Base-by-base conservation (phyloP, 2,888 invertebrate genomes). In the Maniola hyperantus region DNA sequence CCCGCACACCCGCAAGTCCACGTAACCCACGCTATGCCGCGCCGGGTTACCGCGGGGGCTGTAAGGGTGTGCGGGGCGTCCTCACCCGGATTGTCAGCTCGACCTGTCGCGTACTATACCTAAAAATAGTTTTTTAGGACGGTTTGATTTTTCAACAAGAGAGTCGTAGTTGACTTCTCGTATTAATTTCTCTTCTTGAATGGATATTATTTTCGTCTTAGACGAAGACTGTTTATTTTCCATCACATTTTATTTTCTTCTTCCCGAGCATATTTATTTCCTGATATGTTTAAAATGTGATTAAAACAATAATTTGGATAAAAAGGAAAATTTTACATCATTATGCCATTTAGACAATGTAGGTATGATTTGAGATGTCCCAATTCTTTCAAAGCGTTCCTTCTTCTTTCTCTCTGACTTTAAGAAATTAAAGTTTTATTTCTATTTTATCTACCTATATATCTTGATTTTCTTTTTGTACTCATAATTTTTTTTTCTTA, bases 231-330 rank as follows among this genome's bases (percentile, higher is more conserved):
- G 82, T 81, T 89, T 90, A 90, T 85, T 85, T 89, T 91, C 91
- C 91, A 92, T 92, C 82, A 91, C 91, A 90, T 88, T 83, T 85
- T 86, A 87, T 83, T 89, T 83, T 88, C 77, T 80, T 88, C 81
- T 81, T 87, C 72, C 82, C 83, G 77, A 85, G 84, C 89, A 91
- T 90, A 90, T 79, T 87, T 90, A 63, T 44, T 54, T 65, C 44
- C 62, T 55, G 50, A 48, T 44, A 44, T 20, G 15, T 53, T 39
- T 39, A 66, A 59, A 53, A 20, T 1, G n/a, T 33, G 42, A 64
- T 15, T 18, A 58, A 62, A 55, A 60, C 68, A 20, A 64, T 64
- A 71, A 68, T 71, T 71, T 68, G 26, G 50, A 20, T 18, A 46
- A 66, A 39, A 18, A 26, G 10, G 42, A 57, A 58, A 62, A 36